Evolutionary conservation across 2,797 vertebrate genomes (phyloP).

Genomic region (Miichthys miiuy): DNA sequence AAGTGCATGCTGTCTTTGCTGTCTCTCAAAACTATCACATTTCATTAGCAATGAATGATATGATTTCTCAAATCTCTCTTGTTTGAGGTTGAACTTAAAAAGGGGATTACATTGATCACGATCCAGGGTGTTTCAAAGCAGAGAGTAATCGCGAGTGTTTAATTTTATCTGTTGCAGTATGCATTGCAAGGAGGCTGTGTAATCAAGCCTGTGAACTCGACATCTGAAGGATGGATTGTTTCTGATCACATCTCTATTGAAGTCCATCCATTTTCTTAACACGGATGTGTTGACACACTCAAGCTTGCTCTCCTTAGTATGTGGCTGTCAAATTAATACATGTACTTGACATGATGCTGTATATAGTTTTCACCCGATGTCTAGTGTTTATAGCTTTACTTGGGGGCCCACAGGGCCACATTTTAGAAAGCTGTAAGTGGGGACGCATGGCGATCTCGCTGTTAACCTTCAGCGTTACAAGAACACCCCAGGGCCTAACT

Average conservation of each 20-base stretch:
- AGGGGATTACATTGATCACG: constrained; percentile 79
- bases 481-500: constrained; percentile 80
- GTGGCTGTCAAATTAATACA: constrained; percentile 59
- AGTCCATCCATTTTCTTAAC: constrained; percentile 79
- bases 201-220: constrained; percentile 86
- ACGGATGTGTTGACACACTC: constrained; percentile 61
- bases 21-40: constrained; percentile 76
- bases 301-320: constrained; percentile 52
- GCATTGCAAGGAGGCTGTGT: constrained; percentile 80
- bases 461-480: constrained; percentile 81
- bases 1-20: constrained; percentile 73
- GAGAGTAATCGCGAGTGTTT: constrained; percentile 81
- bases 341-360: constrained; percentile 66
- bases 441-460: constrained; percentile 70
- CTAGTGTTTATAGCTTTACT: constrained; percentile 12
- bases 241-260: constrained; percentile 84
- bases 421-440: constrained; percentile 66
- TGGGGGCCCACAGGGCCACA: constrained; percentile 45
- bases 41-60: constrained; percentile 78
- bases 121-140: constrained; percentile 85
- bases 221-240: constrained; percentile 84
- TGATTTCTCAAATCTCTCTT: constrained; percentile 74
- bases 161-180: constrained; percentile 86
- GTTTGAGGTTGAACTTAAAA: constrained; percentile 82
- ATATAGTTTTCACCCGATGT: constrained; percentile 42